These are phyloP conservation scores for Anguilla japonica DNA, from an alignment of 2,113 vertebrate genomes.

Conservation along the genomic window DNA sequence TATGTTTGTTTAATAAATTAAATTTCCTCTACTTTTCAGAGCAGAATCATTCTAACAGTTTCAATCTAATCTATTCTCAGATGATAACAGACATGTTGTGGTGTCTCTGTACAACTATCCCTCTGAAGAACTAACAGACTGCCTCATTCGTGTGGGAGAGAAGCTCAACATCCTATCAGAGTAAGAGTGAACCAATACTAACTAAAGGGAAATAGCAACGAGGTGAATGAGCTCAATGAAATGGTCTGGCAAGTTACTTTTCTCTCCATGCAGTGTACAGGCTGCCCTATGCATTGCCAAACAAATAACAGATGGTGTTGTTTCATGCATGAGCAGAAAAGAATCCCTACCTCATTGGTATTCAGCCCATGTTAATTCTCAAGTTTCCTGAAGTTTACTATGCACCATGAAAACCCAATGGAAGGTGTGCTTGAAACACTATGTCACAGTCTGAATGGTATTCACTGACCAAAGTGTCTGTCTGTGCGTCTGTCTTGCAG, in stretches of 20 bases:
- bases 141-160: slow-evolving; percentile 69
- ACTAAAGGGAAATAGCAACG: neutral
- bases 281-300: neutral
- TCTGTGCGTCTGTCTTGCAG: slow-evolving; percentile 51
- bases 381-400: neutral
- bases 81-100: slow-evolving; percentile 41
- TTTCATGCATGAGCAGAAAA: neutral
- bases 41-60: neutral
- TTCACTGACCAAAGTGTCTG: slow-evolving; percentile 19
- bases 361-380: neutral
- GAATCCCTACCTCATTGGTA: neutral
- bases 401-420: neutral
- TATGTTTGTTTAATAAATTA: neutral
- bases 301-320: neutral
- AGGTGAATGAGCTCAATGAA: neutral
- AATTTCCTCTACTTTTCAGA: neutral
- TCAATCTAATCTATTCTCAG: slow-evolving; percentile 41
- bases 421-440: neutral
- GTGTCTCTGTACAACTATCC: slow-evolving; percentile 74
- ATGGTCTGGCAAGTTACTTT: neutral
- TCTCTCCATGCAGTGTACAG: neutral
- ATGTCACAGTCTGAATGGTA: neutral
- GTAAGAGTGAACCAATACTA: slow-evolving; percentile 56
- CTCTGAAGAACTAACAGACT: slow-evolving; percentile 2
- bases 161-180: slow-evolving; percentile 68